phyloP scores from a whole-genome alignment of 23 tunicate genomes.

The Ciona savignyi region DNA sequence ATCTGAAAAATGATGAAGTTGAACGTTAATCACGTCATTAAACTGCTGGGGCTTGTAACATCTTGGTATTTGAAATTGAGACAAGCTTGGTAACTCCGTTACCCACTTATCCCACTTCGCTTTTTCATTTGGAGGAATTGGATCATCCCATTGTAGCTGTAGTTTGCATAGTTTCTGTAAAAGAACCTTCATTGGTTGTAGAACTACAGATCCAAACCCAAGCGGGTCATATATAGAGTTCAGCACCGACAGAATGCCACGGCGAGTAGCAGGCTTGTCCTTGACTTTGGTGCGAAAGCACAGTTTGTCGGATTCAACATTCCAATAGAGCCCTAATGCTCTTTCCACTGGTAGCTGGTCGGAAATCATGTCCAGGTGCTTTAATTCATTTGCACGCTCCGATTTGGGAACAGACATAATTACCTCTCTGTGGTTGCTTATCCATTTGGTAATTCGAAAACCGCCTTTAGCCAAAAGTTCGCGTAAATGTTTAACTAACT shows the following conservation, averaged over 20 bases:
- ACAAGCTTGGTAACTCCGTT: background rate
- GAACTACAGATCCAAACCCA: slow-evolving; percentile 27
- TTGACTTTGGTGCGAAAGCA: slow-evolving; percentile 15
- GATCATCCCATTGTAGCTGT: slow-evolving; percentile 26
- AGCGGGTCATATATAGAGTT: slow-evolving; percentile 38
- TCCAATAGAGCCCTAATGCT: slow-evolving; percentile 40
- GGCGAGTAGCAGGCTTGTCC: background rate
- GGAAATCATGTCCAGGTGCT: slow-evolving; percentile 3
- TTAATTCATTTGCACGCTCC: slow-evolving; percentile 22
- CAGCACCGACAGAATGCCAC: slow-evolving; percentile 19
- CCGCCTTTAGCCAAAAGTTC: slow-evolving; percentile 10
- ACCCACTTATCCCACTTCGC: slow-evolving; percentile 10
- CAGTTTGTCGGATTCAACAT: slow-evolving; percentile 35
- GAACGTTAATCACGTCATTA: slow-evolving; percentile 5
- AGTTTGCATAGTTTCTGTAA: slow-evolving; percentile 13
- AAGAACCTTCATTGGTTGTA: no score
- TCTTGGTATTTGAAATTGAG: slow-evolving; percentile 15
- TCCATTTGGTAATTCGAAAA: no score
- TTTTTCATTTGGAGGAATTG: slow-evolving; percentile 3
- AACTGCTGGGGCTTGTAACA: slow-evolving; percentile 24
- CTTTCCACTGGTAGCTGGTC: slow-evolving; percentile 33
- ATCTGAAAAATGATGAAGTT: slow-evolving; percentile 40
- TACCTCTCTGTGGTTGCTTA: slow-evolving; percentile 29
- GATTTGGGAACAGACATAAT: slow-evolving; percentile 13
- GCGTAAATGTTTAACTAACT: slow-evolving; percentile 9